Base-by-base conservation (phyloP, 2,888 invertebrate genomes). In the Sminthurides aquaticus region DNA sequence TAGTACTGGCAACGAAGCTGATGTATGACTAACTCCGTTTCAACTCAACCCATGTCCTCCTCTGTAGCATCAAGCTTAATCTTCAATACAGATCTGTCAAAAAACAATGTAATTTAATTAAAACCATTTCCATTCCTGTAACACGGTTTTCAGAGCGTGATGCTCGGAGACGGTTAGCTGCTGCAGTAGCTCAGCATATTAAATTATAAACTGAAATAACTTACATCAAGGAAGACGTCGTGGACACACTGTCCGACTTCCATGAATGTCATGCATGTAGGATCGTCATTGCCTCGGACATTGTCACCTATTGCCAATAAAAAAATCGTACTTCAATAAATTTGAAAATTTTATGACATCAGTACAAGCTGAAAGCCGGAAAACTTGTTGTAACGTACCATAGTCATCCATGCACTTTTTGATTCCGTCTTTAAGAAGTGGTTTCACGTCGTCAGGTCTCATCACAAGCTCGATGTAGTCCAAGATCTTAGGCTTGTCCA, bases 171-270 rank as follows among this genome's bases (percentile, higher is more conserved):
- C n/a, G n/a, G n/a, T n/a, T n/a, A 15, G 18, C 48, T 43, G 11
- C 18, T 43, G 11, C 18, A 15, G 18, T 18, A 15, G 48, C 18
- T 43, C 18, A 43, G 11, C 48, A 43, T 43, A 11, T 43, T 43
- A 43, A 18, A 43, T 43, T 11, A 43, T 43, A 43, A 43, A 43
- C 48, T 43, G 11, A 5, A 52, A 52, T 60, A 27, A 29, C 67
- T 66, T 67, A 72, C 72, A 59, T 70, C 73, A 24, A 71, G 67
- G 64, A 73, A 73, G 1, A 71, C 65, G 29, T 73, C 71, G 57
- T 73, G 73, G 3, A 73, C 69, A 25, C 73, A 73, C 24, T 67
- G 69, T 0, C 71, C 73, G 11, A 70, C 70, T 62, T 69, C 70
- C 69, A 71, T 67, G 29, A 71, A 73, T 8, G 67, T 69, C 62